Base-by-base conservation (phyloP, 2,888 invertebrate species). In the Periphyllus acericola region DNA sequence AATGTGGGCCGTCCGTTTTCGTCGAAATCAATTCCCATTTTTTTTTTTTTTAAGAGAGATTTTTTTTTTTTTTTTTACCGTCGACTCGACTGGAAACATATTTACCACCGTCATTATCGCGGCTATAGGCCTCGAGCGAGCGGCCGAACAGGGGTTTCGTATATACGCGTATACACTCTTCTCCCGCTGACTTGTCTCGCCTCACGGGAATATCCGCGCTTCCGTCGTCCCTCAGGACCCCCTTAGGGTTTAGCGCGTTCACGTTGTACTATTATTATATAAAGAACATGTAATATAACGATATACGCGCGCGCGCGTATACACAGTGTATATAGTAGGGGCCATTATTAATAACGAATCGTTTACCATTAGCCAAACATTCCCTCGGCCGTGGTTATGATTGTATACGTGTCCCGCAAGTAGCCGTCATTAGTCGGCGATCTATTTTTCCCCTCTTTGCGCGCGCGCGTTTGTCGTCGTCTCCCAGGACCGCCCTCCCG, bases 351-450 rank as follows among this genome's bases (percentile, higher is more conserved):
- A 82, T 82, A 71, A 82, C 46, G 52, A 72, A 83, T 72, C 82
- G 82, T 83, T 83, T 83, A 83, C 52, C 72, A 83, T 83, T 83
- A 83, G 72, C 52, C 25, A 36, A 72, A 72, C 72, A 52, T 83
- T 71, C 36, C 46, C 21, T 68, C 32, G 29, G 29, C 29, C 40
- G 68, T 68, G 66, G 55, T 60, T 14, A 46, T 40, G 9, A 1
- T 6, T 40, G 8, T 40, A 40, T 55, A 55, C 55, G 60, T 68
- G 36, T 68, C 66, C 66, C 60, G 17, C 29, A 1, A 19, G 80
- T 55, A n/a, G 66, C 29, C 32, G 81, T 68, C 81, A 81, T 81
- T 46, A 81, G 81, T 21, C 46, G n/a, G n/a, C n/a, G 46, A 68
- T 81, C 68, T 32, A 46, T 14, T 66, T 66, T 40, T 29, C 29